A percentile compares a stretch with the other conserved stretches of the same genome.
These are phyloP conservation scores for Amaurobius ferox DNA, from an alignment of 2,888 invertebrate genomes.

Conservation along the genomic window DNA sequence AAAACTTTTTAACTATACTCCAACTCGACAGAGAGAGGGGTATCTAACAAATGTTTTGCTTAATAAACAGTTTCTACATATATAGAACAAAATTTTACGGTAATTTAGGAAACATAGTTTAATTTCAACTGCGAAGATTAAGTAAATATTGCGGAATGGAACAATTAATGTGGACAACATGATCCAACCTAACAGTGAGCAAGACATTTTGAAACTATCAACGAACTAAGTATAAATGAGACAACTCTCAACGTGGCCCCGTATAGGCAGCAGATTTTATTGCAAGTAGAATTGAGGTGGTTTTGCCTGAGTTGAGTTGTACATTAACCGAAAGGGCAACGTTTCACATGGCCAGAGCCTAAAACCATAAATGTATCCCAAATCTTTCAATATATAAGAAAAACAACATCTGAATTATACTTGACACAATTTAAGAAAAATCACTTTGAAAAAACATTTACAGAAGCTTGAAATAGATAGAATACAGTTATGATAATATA, in stretches of 20 bases:
- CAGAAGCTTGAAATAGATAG: not conserved
- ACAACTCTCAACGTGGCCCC: not conserved
- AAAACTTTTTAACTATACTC: not conserved
- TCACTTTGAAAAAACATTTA: not conserved
- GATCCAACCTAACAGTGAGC: not conserved
- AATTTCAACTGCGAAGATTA: not conserved
- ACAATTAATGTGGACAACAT: conserved; percentile 12
- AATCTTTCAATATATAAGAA: not conserved
- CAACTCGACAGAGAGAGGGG: too few relatives aligned
- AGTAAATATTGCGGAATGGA: not conserved
- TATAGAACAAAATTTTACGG: too few relatives aligned
- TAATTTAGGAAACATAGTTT: not conserved
- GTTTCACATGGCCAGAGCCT: not conserved
- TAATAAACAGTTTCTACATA: too few relatives aligned
- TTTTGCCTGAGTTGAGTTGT: conserved; percentile 43
- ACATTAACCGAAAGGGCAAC: too few relatives aligned
- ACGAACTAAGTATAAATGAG: not conserved
- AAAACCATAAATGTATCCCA: not conserved
- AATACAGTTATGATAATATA: not conserved
- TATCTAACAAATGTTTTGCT: too few relatives aligned
- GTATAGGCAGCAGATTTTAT: conserved; percentile 27
- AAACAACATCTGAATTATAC: not conserved
- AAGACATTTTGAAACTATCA: not conserved
- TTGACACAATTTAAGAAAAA: not conserved
- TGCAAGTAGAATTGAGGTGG: conserved; percentile 48